Percentiles rank a stretch among this genome's conserved stretches.
These are phyloP conservation scores for Acrobasis consociella DNA, from an alignment of 2,888 invertebrate species.

Conservation along the genomic window DNA sequence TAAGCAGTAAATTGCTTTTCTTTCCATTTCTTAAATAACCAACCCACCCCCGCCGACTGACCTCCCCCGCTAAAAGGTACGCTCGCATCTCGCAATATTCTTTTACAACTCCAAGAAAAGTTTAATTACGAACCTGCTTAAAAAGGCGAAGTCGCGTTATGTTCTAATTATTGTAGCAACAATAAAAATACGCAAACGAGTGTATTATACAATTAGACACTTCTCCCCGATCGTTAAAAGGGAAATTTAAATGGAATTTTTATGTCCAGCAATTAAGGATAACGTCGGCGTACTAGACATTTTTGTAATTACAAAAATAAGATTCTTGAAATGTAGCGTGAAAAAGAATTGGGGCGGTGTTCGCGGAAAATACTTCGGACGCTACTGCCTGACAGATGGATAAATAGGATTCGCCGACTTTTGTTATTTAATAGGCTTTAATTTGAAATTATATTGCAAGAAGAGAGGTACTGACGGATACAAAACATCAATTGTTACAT, in stretches of 20 bases:
- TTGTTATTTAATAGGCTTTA: slow-evolving; percentile 18
- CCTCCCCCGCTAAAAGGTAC: slow-evolving; percentile 49
- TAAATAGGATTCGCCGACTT: slow-evolving; percentile 36
- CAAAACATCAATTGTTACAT: neutral
- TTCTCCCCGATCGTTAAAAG: slow-evolving; percentile 81
- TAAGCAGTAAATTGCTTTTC: slow-evolving; percentile 80
- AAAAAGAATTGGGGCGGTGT: slow-evolving; percentile 79
- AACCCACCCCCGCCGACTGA: slow-evolving; percentile 41
- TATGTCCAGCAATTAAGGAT: slow-evolving; percentile 83
- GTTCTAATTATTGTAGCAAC: slow-evolving; percentile 81
- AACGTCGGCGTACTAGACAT: slow-evolving; percentile 82
- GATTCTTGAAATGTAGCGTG: slow-evolving; percentile 83
- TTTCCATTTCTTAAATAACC: slow-evolving; percentile 77
- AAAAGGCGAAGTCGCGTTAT: slow-evolving; percentile 75
- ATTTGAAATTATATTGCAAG: slow-evolving; percentile 12
- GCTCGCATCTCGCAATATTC: slow-evolving; percentile 66
- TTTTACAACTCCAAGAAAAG: slow-evolving; percentile 69
- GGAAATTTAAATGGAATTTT: slow-evolving; percentile 84
- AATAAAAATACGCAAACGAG: slow-evolving; percentile 83
- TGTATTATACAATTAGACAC: slow-evolving; percentile 83
- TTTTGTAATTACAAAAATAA: slow-evolving; percentile 84
- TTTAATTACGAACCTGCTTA: slow-evolving; percentile 75
- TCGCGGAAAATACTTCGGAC: slow-evolving; percentile 69
- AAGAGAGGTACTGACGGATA: neutral
- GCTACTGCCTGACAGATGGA: slow-evolving; percentile 61